Evolutionary conservation across 2,888 invertebrate species (phyloP).

Genomic region (Ochlodes sylvanus): DNA sequence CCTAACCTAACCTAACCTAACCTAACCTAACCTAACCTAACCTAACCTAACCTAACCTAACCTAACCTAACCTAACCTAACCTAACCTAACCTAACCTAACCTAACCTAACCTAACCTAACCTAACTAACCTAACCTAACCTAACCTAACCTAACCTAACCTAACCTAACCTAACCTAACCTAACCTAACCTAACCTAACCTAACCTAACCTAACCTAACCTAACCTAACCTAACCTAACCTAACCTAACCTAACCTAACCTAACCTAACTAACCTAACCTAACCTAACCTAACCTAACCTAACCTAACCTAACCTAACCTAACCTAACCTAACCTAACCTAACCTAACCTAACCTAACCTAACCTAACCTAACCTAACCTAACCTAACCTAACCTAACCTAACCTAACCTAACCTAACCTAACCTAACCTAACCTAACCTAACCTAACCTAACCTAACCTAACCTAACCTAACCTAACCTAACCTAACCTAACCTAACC

Average conservation of each 20-base stretch:
- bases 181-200: conserved; percentile 39
- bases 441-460: conserved; percentile 17
- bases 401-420: conserved; percentile 14
- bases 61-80: conserved; percentile 45
- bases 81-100: conserved; percentile 42
- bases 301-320: conserved; percentile 14
- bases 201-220: conserved; percentile 38
- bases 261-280: conserved; percentile 42
- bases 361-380: conserved; percentile 11
- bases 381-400: conserved; percentile 13
- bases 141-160: conserved; percentile 32
- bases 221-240: conserved; percentile 43
- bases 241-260: conserved; percentile 43
- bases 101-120: conserved; percentile 42
- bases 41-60: conserved; percentile 46
- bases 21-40: conserved; percentile 43
- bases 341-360: conserved; percentile 12
- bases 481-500: conserved; percentile 35
- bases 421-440: conserved; percentile 14
- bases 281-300: conserved; percentile 44
- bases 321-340: conserved; percentile 13
- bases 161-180: conserved; percentile 26
- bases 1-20: conserved; percentile 44
- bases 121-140: conserved; percentile 38
- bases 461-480: conserved; percentile 30